phyloP scores from a whole-genome alignment of 2,113 vertebrate genomes.

The Cynopterus brachyotis region DNA sequence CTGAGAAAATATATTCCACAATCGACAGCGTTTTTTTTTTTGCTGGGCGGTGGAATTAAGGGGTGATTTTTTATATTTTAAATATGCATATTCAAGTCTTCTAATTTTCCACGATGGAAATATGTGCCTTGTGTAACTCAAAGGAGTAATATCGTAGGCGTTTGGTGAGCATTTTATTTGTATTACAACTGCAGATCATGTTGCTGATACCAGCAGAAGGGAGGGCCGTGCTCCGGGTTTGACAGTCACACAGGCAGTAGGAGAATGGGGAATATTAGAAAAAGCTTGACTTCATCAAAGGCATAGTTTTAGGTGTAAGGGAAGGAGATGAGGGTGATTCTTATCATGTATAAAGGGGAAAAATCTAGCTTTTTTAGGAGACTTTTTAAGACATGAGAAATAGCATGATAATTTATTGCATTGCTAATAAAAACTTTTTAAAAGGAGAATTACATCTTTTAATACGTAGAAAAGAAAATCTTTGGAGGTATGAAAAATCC shows the following conservation, averaged over 20 bases:
- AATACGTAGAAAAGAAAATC: neutral
- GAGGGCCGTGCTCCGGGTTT: neutral
- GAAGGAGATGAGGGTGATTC: neutral
- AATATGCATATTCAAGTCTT: neutral
- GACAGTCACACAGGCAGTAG: neutral
- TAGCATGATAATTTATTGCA: neutral
- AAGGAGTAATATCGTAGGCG: neutral
- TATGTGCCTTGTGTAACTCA: neutral
- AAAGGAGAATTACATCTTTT: neutral
- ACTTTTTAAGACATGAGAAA: neutral
- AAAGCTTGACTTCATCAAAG: neutral
- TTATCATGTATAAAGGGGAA: neutral
- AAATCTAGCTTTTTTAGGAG: neutral
- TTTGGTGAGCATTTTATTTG: neutral
- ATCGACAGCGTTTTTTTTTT: neutral
- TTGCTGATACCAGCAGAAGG: neutral
- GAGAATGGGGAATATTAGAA: neutral
- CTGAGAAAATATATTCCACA: neutral
- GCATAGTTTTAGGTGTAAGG: neutral
- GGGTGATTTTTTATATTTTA: neutral
- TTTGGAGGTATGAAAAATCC: neutral
- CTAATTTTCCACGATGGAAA: neutral
- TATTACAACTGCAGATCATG: neutral
- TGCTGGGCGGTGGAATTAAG: neutral
- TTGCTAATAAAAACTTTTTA: neutral